Conservation (phyloP, 92 coral and sea anemone species). For the Meandrina meandrites region DNA sequence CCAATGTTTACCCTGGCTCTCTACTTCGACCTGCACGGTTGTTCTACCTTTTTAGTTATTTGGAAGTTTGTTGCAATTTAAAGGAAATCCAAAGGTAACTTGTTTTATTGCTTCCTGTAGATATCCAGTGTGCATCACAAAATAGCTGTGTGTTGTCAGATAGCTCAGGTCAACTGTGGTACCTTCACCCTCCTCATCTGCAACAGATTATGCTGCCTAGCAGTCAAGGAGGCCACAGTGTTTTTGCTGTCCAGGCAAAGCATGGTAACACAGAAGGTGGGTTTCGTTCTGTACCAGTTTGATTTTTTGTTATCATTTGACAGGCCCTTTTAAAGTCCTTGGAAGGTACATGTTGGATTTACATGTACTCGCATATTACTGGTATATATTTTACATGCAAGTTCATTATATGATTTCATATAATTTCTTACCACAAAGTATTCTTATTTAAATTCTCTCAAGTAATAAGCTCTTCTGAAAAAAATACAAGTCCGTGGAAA, state of each 20-base stretch:
- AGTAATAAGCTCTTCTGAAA: too few species aligned
- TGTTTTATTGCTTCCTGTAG: conserved; percentile 35
- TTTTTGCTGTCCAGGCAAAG: conserved; percentile 83
- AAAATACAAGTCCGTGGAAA: too few species aligned
- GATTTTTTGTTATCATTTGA: background rate
- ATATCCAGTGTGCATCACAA: conserved; percentile 68
- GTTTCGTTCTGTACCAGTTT: background rate
- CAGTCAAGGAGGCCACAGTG: conserved; percentile 83
- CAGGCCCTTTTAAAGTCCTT: too few species aligned
- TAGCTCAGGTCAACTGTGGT: conserved; percentile 82
- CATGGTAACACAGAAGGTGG: conserved; percentile 68
- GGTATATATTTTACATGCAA: too few species aligned
- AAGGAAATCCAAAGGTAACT: background rate
- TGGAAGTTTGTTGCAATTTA: background rate
- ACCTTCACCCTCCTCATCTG: conserved; percentile 59
- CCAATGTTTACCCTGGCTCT: too few species aligned
- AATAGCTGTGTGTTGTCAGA: conserved; percentile 78
- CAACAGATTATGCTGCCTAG: conserved; percentile 78
- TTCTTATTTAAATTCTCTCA: too few species aligned
- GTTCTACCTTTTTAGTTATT: background rate
- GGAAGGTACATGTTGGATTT: background rate
- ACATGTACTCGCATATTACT: background rate
- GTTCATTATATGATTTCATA: too few species aligned
- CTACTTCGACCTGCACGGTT: too few species aligned
- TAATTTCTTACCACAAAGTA: too few species aligned